phyloP scores from a whole-genome alignment of 2,888 invertebrate genomes.

The Amorpha juglandis region DNA sequence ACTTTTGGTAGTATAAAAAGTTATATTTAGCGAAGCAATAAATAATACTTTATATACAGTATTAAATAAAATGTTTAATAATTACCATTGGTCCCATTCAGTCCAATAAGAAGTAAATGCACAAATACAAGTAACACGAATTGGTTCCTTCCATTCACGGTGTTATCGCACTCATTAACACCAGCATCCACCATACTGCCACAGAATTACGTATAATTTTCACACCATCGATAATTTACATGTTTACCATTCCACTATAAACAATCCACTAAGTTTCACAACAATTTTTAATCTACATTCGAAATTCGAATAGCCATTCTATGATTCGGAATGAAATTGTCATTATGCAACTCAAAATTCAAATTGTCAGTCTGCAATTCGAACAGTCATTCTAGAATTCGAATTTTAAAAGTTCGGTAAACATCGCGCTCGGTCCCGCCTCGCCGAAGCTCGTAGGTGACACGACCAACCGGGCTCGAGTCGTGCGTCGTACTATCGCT shows the following conservation, averaged over 20 bases:
- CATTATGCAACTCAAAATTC: conserved; percentile 11
- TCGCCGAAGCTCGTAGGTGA: conserved; percentile 48
- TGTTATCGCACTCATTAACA: conserved; percentile 81
- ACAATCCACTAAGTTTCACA: conserved; percentile 46
- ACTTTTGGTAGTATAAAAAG: neutral
- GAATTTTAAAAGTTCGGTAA: conserved; percentile 61
- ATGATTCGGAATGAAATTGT: conserved; percentile 44
- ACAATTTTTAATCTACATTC: conserved; percentile 42
- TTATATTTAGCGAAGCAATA: neutral
- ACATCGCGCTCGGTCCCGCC: conserved; percentile 50
- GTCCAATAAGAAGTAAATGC: conserved; percentile 81
- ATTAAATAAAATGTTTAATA: conserved; percentile 42
- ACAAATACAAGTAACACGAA: conserved; percentile 81
- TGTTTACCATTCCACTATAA: conserved; percentile 62
- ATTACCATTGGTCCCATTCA: conserved; percentile 82
- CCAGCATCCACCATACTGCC: conserved; percentile 83
- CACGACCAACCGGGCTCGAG: conserved; percentile 69
- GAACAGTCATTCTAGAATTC: conserved; percentile 28
- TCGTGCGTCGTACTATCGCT: conserved; percentile 77
- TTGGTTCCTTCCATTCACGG: conserved; percentile 81
- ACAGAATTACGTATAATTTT: conserved; percentile 71
- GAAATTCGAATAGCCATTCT: conserved; percentile 32
- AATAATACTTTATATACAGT: neutral
- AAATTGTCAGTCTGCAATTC: conserved; percentile 27
- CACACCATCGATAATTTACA: conserved; percentile 76